A percentile compares a stretch with the other conserved stretches of the same genome.
These are phyloP conservation scores for Heliconius sara DNA, from an alignment of 2,888 invertebrate genomes.

Conservation along the genomic window DNA sequence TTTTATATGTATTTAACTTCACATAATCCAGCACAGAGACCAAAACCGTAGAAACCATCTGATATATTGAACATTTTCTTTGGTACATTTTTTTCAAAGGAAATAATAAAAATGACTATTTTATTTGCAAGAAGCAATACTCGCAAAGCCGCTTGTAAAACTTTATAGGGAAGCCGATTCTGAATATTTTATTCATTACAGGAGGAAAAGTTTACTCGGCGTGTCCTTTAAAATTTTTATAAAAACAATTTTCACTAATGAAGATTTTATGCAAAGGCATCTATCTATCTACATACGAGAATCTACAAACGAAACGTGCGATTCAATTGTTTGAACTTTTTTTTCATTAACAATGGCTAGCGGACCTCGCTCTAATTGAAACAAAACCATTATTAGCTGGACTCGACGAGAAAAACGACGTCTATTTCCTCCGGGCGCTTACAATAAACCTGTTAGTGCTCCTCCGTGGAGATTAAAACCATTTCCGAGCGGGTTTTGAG, in stretches of 20 bases:
- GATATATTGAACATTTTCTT: not conserved
- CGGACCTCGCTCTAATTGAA: constrained; percentile 53
- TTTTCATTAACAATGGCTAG: constrained; percentile 50
- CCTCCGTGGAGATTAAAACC: constrained; percentile 52
- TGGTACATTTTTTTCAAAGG: not conserved
- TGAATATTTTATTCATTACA: constrained; percentile 44
- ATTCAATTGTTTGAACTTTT: constrained; percentile 48
- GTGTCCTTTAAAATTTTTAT: constrained; percentile 45
- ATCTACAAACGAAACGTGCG: constrained; percentile 49
- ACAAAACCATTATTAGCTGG: constrained; percentile 56
- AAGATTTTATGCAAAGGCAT: constrained; percentile 53
- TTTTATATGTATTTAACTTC: not conserved
- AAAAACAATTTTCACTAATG: constrained; percentile 51
- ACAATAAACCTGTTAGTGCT: constrained; percentile 54
- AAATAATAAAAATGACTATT: constrained; percentile 26
- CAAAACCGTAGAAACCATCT: not conserved
- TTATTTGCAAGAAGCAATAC: constrained; percentile 32
- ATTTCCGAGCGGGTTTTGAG: constrained; percentile 48
- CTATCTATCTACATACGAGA: constrained; percentile 16
- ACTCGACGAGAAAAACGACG: constrained; percentile 52
- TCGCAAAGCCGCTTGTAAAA: constrained; percentile 31
- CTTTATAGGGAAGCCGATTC: constrained; percentile 36
- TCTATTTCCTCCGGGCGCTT: constrained; percentile 49
- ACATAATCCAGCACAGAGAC: not conserved
- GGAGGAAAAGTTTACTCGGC: constrained; percentile 35